Evolutionary conservation across 2,888 invertebrate species (phyloP).

Genomic region (Argyra leucocephala): DNA sequence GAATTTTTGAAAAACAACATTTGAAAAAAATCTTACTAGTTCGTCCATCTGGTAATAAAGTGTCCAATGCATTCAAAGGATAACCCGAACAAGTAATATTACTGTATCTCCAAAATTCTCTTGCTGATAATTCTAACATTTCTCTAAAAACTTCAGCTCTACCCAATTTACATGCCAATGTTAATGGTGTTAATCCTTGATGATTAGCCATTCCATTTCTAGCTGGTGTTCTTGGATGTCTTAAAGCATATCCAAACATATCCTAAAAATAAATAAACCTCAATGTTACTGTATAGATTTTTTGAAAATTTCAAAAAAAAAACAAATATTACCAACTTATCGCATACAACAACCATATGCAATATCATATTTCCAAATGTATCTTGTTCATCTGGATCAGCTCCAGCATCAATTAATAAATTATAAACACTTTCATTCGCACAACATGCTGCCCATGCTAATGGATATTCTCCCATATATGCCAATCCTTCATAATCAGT

Average conservation of each 20-base stretch:
- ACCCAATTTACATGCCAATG: slow-evolving; percentile 91
- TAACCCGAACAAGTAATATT: slow-evolving; percentile 98
- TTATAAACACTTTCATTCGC: slow-evolving; percentile 97
- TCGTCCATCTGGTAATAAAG: slow-evolving; percentile 83
- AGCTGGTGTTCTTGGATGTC: slow-evolving; percentile 88
- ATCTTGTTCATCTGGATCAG: slow-evolving; percentile 93
- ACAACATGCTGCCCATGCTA: slow-evolving; percentile 96
- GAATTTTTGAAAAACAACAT: neutral
- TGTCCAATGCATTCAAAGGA: slow-evolving; percentile 91
- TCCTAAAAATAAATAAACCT: slow-evolving; percentile 51
- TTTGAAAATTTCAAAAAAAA: neutral
- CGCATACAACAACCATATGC: slow-evolving; percentile 98
- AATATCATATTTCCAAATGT: slow-evolving; percentile 96
- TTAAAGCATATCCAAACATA: slow-evolving; percentile 95
- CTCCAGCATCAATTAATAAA: slow-evolving; percentile 79
- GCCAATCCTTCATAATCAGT: slow-evolving; percentile 95
- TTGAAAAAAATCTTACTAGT: slow-evolving; percentile 61
- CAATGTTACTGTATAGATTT: neutral
- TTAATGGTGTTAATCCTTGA: slow-evolving; percentile 87
- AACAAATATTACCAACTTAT: slow-evolving; percentile 65
- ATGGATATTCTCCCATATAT: slow-evolving; percentile 92
- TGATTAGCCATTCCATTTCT: slow-evolving; percentile 83
- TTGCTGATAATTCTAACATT: slow-evolving; percentile 89
- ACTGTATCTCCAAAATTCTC: slow-evolving; percentile 98
- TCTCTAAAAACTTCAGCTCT: slow-evolving; percentile 93